Conservation (phyloP, 2,797 vertebrate species). For the Lepus townsendii region DNA sequence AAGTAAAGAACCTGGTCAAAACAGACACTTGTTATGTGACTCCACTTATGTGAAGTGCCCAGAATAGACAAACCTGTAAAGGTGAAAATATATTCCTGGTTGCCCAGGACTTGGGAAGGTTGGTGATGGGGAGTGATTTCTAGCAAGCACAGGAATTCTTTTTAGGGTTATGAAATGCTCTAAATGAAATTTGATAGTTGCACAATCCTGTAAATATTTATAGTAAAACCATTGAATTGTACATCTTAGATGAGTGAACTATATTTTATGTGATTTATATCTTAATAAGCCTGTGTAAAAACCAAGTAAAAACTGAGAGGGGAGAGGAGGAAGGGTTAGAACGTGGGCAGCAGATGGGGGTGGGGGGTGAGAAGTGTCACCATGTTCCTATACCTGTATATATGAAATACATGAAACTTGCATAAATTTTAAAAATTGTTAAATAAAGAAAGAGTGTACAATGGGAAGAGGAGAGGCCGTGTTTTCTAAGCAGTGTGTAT, state of each 20-base stretch:
- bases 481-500: not conserved
- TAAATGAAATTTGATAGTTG: not conserved
- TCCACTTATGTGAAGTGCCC: not conserved
- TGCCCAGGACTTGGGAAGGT: not conserved
- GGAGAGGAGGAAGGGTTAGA: no score
- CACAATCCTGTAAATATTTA: not conserved
- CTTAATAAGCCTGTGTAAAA: not conserved
- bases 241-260: not conserved
- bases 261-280: not conserved
- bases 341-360: not conserved
- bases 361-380: no score
- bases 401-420: no score
- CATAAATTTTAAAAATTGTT: not conserved
- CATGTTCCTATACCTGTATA: no score
- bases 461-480: not conserved
- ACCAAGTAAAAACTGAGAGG: not conserved
- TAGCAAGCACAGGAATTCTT: not conserved
- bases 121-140: not conserved
- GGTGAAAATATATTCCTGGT: not conserved
- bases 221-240: not conserved
- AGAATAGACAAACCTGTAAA: not conserved
- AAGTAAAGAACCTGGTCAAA: not conserved
- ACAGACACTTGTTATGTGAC: not conserved
- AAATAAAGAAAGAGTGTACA: not conserved
- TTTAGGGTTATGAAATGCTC: not conserved